A percentile compares a stretch with the other conserved stretches of the same genome.
phyloP scores from a whole-genome alignment of 2,888 invertebrate species.

The Latrodectus hesperus region DNA sequence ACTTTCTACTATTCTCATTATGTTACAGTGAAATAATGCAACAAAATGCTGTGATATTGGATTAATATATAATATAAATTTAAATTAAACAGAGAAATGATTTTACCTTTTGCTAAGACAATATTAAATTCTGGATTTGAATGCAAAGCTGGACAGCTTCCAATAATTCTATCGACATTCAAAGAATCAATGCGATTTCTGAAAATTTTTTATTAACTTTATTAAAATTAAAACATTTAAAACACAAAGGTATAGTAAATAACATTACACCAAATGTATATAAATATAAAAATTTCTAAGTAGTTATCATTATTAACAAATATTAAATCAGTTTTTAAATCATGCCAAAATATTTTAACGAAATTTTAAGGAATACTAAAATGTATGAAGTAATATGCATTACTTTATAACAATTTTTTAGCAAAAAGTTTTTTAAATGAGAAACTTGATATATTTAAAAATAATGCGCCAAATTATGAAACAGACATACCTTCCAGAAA shows the following conservation, averaged over 20 bases:
- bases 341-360: background rate
- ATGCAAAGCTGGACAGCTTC: slow-evolving; percentile 2
- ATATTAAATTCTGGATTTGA: background rate
- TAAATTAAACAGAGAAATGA: background rate
- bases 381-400: background rate
- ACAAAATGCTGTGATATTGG: no score
- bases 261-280: background rate
- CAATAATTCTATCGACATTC: slow-evolving; percentile 34
- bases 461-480: no score
- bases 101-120: background rate
- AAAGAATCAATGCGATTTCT: slow-evolving; percentile 35
- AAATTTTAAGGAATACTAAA: slow-evolving; percentile 1
- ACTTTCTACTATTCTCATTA: no score
- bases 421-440: no score
- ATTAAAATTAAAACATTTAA: background rate
- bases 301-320: background rate
- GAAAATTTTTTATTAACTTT: slow-evolving; percentile 1
- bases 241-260: background rate
- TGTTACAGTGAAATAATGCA: no score
- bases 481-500: no score
- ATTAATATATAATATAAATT: no score
- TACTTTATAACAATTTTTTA: no score
- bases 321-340: background rate
- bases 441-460: no score
- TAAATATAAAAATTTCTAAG: background rate